Percentiles rank a stretch among this genome's conserved stretches.
Evolutionary conservation across 2,797 vertebrate species (phyloP).

Genomic region (Decapterus maruadsi): DNA sequence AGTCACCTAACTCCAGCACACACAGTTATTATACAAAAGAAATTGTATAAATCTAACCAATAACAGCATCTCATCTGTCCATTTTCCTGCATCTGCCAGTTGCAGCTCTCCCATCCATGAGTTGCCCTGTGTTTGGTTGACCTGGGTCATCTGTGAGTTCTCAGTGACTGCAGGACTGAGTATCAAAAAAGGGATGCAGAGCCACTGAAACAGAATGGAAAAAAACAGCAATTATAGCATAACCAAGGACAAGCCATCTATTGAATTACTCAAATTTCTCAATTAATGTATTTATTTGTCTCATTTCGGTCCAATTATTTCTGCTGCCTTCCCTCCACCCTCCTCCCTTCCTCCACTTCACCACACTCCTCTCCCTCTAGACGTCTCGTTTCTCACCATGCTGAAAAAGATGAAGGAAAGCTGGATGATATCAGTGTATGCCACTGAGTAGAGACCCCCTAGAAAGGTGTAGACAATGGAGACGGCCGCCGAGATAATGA

Average conservation of each 20-base stretch:
- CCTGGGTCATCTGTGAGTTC: slow-evolving; percentile 65
- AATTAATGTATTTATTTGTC: not conserved
- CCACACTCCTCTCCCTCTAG: not conserved
- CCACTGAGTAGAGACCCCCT: slow-evolving; percentile 88
- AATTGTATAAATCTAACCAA: slow-evolving; percentile 49
- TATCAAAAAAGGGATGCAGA: slow-evolving; percentile 84
- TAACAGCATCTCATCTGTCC: slow-evolving; percentile 76
- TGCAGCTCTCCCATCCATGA: slow-evolving; percentile 83
- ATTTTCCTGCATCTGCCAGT: slow-evolving; percentile 78
- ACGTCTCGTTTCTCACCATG: slow-evolving; percentile 78
- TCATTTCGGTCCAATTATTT: not conserved
- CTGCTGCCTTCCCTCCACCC: not conserved
- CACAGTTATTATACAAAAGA: slow-evolving; percentile 5
- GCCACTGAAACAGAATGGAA: slow-evolving; percentile 74
- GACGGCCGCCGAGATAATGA: slow-evolving; percentile 81
- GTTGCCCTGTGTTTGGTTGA: slow-evolving; percentile 66
- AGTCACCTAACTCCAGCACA: not conserved
- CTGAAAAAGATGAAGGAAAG: slow-evolving; percentile 83
- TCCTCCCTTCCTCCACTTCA: not conserved
- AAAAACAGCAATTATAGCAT: slow-evolving; percentile 16
- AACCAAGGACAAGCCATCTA: not conserved
- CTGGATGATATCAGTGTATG: slow-evolving; percentile 87
- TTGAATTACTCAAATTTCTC: not conserved
- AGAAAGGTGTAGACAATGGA: slow-evolving; percentile 84
- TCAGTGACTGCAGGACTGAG: slow-evolving; percentile 77